A percentile compares a stretch with the other conserved stretches of the same genome.
These are phyloP conservation scores for Thaleichthys pacificus DNA, from an alignment of 2,797 vertebrate species.

Conservation along the genomic window DNA sequence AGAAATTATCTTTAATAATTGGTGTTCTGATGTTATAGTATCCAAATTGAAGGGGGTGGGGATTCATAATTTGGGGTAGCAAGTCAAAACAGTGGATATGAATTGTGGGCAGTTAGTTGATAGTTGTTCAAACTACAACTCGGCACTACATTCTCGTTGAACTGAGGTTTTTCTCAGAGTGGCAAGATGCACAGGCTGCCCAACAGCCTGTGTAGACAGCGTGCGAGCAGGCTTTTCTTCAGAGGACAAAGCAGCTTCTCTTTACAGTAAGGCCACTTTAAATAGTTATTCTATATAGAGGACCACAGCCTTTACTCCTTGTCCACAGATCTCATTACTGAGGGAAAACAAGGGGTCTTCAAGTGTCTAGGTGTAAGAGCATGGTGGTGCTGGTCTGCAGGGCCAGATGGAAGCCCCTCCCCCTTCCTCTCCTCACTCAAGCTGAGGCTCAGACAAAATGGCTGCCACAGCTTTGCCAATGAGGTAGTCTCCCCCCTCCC, in stretches of 20 bases:
- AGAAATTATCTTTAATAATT: slow-evolving; percentile 65
- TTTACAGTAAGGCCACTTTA: slow-evolving; percentile 94
- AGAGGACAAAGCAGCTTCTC: slow-evolving; percentile 76
- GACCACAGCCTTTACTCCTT: slow-evolving; percentile 77
- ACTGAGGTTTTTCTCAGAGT: slow-evolving; percentile 67
- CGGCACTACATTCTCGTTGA: slow-evolving; percentile 69
- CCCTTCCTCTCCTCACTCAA: slow-evolving; percentile 68
- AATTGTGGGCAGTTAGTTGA: slow-evolving; percentile 55
- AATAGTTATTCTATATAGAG: slow-evolving; percentile 80
- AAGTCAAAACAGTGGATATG: slow-evolving; percentile 52
- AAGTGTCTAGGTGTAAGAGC: slow-evolving; percentile 74
- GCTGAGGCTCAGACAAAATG: slow-evolving; percentile 83
- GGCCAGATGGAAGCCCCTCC: slow-evolving; percentile 68
- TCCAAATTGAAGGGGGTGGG: slow-evolving; percentile 24
- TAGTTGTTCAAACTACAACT: slow-evolving; percentile 79
- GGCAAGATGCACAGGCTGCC: slow-evolving; percentile 72
- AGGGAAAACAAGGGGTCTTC: slow-evolving; percentile 44
- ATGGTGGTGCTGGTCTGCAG: slow-evolving; percentile 78
- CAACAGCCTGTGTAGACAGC: slow-evolving; percentile 62
- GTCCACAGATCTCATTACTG: slow-evolving; percentile 71
- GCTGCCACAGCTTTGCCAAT: slow-evolving; percentile 84
- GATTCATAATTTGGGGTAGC: slow-evolving; percentile 26
- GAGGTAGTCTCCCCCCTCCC: slow-evolving; percentile 82
- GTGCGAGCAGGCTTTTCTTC: slow-evolving; percentile 67
- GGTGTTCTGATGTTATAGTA: slow-evolving; percentile 49